phyloP scores from a whole-genome alignment of 2,797 vertebrate species.

The Cossypha polioptera region DNA sequence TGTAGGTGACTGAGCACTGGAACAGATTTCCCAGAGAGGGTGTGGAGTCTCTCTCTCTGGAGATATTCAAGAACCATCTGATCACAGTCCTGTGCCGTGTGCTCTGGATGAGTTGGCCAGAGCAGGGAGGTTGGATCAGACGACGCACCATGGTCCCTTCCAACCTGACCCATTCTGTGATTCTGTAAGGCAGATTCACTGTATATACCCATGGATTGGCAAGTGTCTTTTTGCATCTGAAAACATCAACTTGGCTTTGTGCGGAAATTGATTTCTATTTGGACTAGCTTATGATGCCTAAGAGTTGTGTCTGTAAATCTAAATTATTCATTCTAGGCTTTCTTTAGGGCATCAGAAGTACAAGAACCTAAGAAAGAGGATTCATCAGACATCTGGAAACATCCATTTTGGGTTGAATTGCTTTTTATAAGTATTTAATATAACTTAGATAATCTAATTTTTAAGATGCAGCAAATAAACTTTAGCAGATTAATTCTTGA shows the following conservation, averaged over 20 bases:
- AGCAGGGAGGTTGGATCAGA: neutral
- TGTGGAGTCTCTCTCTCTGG: neutral
- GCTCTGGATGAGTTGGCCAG: neutral
- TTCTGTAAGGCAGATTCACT: neutral
- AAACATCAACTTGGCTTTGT: neutral
- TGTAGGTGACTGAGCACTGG: neutral
- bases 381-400: neutral
- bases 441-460: neutral
- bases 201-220: too few relatives aligned
- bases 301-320: neutral
- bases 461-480: neutral
- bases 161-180: neutral
- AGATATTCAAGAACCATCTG: accelerated
- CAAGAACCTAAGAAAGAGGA: neutral
- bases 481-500: neutral
- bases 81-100: neutral
- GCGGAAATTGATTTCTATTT: neutral
- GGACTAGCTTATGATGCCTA: neutral
- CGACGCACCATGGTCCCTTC: neutral
- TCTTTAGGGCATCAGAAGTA: neutral
- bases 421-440: neutral
- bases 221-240: neutral
- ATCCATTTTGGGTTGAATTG: neutral
- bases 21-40: neutral
- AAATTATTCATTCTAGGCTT: neutral